These are phyloP conservation scores for Caenorhabditis sp. DNA, from an alignment of 2,888 invertebrate species.

Conservation along the genomic window DNA sequence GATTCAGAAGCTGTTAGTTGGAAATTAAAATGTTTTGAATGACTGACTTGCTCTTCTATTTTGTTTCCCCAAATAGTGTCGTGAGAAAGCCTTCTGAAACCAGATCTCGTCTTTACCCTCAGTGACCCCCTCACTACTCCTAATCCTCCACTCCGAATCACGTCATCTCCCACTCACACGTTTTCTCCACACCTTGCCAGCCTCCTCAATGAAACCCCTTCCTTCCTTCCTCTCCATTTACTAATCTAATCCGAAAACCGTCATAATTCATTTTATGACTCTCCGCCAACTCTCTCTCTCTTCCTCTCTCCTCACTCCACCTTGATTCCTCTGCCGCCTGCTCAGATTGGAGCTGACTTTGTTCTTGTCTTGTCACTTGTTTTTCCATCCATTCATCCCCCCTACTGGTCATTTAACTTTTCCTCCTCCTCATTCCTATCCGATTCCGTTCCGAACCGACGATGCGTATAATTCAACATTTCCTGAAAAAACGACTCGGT, in stretches of 20 bases:
- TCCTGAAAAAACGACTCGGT: slow-evolving; percentile 38
- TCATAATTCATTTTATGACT: slow-evolving; percentile 59
- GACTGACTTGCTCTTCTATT: too few species aligned
- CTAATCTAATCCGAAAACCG: slow-evolving; percentile 57
- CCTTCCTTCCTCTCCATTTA: slow-evolving; percentile 12
- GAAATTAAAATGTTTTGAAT: too few species aligned
- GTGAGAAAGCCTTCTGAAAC: background rate
- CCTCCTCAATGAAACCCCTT: slow-evolving; percentile 16
- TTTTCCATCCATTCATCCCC: background rate
- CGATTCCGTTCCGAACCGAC: slow-evolving; percentile 44
- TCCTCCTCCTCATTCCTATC: slow-evolving; percentile 9
- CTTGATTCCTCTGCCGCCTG: background rate
- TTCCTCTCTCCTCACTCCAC: slow-evolving; percentile 12
- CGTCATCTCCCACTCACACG: slow-evolving; percentile 16
- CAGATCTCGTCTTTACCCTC: too few species aligned
- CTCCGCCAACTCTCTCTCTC: slow-evolving; percentile 1
- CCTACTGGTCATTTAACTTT: background rate
- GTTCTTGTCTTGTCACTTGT: background rate
- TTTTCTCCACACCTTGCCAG: slow-evolving; percentile 23
- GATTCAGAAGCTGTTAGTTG: too few species aligned
- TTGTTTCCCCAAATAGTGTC: background rate
- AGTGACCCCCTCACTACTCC: background rate
- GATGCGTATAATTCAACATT: slow-evolving; percentile 40
- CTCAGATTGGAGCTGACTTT: background rate
- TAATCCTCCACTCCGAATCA: background rate